phyloP scores from a whole-genome alignment of 2,797 vertebrate genomes.

The Lophius americanus region DNA sequence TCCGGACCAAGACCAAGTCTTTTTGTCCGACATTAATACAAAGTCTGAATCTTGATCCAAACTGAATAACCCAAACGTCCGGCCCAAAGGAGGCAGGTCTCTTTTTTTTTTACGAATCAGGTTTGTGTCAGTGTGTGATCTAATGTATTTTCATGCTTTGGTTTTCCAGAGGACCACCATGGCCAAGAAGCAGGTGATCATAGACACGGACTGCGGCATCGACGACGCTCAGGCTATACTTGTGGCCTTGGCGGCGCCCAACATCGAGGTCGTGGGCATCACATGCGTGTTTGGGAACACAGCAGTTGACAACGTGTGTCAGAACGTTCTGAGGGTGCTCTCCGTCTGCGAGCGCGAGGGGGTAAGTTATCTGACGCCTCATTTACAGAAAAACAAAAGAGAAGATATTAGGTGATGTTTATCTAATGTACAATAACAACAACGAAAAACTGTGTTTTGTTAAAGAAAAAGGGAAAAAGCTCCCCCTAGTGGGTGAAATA shows the following conservation, averaged over 20 bases:
- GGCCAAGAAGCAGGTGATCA: conserved; percentile 78
- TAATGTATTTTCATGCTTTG: not conserved
- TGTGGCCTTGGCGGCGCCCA: conserved; percentile 77
- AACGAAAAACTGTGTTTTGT: too few species aligned
- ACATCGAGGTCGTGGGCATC: conserved; percentile 74
- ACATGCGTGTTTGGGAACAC: conserved; percentile 85
- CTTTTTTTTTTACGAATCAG: too few species aligned
- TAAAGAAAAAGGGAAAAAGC: too few species aligned
- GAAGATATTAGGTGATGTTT: not conserved
- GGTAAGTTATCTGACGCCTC: conserved; percentile 50
- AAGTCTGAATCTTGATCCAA: too few species aligned
- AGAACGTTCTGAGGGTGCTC: conserved; percentile 81
- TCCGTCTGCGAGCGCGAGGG: conserved; percentile 67
- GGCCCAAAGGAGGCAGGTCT: too few species aligned
- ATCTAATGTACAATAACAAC: too few species aligned
- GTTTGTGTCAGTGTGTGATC: too few species aligned
- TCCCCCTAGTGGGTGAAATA: too few species aligned
- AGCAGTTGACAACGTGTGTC: conserved; percentile 76
- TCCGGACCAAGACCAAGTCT: too few species aligned
- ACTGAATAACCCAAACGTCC: too few species aligned
- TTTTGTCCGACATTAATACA: too few species aligned
- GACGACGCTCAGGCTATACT: conserved; percentile 85
- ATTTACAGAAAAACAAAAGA: not conserved
- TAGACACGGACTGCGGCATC: conserved; percentile 86
- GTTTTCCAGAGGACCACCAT: conserved; percentile 59